A percentile compares a stretch with the other conserved stretches of the same genome.
phyloP scores from a whole-genome alignment of 2,797 vertebrate genomes.

The Mycteria americana region DNA sequence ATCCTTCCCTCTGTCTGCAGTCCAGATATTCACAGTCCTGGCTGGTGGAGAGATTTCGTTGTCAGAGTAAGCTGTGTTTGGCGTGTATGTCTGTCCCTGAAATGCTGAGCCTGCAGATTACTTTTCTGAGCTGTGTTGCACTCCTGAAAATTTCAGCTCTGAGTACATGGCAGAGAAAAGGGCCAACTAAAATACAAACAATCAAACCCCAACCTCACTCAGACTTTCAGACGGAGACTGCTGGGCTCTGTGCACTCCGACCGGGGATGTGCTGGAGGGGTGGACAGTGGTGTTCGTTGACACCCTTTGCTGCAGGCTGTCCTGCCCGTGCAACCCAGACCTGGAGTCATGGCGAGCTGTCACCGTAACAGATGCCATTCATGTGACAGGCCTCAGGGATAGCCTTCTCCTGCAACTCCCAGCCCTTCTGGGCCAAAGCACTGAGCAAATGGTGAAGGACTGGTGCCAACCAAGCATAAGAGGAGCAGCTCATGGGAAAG shows the following conservation, averaged over 20 bases:
- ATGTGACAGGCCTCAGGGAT: background rate
- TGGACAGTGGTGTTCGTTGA: background rate
- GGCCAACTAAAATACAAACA: background rate
- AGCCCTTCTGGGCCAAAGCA: background rate
- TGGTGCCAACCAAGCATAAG: background rate
- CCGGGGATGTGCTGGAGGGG: background rate
- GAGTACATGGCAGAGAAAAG: background rate
- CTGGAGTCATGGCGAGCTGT: background rate
- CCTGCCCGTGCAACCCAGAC: background rate
- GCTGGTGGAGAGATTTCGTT: background rate
- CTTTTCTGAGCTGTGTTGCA: background rate
- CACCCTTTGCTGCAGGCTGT: background rate
- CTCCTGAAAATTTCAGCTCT: background rate
- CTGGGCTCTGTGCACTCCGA: background rate
- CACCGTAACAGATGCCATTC: background rate
- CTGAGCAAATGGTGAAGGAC: accelerated
- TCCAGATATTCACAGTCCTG: background rate
- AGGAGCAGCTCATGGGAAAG: background rate
- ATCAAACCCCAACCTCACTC: background rate
- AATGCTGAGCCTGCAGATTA: background rate
- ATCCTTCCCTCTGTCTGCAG: background rate
- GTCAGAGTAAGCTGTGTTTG: background rate
- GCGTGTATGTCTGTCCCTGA: background rate
- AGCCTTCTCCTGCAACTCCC: background rate
- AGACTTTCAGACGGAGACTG: background rate